These are phyloP conservation scores for Myocastor coypus DNA, from an alignment of 2,113 vertebrate species.

Conservation along the genomic window DNA sequence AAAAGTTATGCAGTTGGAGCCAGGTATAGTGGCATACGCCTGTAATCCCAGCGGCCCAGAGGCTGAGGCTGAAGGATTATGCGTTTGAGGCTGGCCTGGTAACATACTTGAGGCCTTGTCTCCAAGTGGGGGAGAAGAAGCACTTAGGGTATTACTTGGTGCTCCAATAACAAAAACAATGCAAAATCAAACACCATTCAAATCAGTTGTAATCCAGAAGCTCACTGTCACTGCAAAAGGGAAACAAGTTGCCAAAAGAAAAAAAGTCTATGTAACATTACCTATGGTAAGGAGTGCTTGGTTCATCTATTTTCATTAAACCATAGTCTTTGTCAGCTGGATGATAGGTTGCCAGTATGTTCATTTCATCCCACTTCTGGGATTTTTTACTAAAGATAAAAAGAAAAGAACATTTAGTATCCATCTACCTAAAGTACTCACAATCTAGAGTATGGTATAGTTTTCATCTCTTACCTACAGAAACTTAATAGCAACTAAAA, in stretches of 20 bases:
- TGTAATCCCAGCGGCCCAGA: neutral
- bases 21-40: neutral
- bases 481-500: conserved; percentile 45
- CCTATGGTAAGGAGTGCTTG: conserved; percentile 97
- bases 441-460: conserved; percentile 19
- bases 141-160: neutral
- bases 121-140: neutral
- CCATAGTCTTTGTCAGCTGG: conserved; percentile 98
- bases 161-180: conserved; percentile 13
- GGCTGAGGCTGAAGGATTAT: neutral
- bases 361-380: conserved; percentile 99
- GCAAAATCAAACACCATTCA: neutral
- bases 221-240: neutral
- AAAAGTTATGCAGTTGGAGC: neutral
- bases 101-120: neutral
- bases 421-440: conserved; percentile 53
- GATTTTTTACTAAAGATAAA: conserved; percentile 95
- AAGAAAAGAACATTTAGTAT: conserved; percentile 42
- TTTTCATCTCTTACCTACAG: neutral
- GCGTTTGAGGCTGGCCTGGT: neutral
- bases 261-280: conserved; percentile 71
- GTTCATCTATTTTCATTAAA: conserved; percentile 99
- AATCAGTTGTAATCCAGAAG: conserved; percentile 42
- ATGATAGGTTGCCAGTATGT: conserved; percentile 98
- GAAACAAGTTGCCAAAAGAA: conserved; percentile 13